A percentile compares a stretch with the other conserved stretches of the same genome.
These are phyloP conservation scores for Drosophila leonis DNA, from an alignment of 2,888 invertebrate genomes.

Conservation along the genomic window DNA sequence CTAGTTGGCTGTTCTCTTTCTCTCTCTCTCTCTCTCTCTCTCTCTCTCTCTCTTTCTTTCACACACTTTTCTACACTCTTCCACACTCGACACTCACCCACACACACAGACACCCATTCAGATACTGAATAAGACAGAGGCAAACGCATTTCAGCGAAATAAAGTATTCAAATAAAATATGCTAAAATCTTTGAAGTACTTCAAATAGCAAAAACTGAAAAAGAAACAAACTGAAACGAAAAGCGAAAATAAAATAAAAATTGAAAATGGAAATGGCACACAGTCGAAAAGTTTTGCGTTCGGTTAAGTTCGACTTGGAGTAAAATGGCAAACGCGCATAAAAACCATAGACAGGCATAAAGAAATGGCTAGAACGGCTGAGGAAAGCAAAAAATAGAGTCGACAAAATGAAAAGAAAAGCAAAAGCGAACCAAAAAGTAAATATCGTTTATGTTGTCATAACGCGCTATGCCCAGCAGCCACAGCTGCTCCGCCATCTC, in stretches of 20 bases:
- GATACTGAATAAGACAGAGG: constrained; percentile 43
- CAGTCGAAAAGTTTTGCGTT: constrained; percentile 70
- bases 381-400: constrained; percentile 20
- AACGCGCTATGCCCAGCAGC: constrained; percentile 77
- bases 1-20: constrained; percentile 34
- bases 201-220: constrained; percentile 76
- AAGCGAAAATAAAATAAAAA: constrained; percentile 35
- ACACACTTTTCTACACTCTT: background rate
- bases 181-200: constrained; percentile 82
- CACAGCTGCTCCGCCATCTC: constrained; percentile 12
- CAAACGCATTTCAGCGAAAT: constrained; percentile 75
- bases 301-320: constrained; percentile 31
- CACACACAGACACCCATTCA: constrained; percentile 27
- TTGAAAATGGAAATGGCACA: constrained; percentile 49
- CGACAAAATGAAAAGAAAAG: constrained; percentile 10
- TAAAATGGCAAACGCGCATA: constrained; percentile 62
- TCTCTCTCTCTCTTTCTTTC: constrained; percentile 3
- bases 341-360: constrained; percentile 65
- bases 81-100: constrained; percentile 15
- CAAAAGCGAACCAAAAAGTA: constrained; percentile 65
- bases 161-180: constrained; percentile 82
- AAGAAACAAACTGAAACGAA: constrained; percentile 48
- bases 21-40: constrained; percentile 6
- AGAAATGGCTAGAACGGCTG: constrained; percentile 54
- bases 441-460: constrained; percentile 82